Evolutionary conservation across 2,888 invertebrate species (phyloP), one percentile per base, ranked within the genome.

Genomic region (Caenorhabditis parvicauda): DNA sequence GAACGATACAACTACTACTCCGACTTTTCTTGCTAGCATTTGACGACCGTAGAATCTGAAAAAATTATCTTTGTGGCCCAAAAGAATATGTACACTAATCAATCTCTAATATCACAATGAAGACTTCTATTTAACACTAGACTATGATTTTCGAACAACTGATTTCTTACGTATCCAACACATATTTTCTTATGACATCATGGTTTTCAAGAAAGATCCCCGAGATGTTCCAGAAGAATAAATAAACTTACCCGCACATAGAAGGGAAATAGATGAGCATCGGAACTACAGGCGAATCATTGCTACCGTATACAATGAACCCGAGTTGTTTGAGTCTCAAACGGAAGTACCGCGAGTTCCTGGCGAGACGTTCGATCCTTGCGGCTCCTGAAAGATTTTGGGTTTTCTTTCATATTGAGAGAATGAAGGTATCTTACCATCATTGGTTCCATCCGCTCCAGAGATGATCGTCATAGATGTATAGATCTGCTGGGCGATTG

Each of bases 261-360:
- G 92, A 91, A 83, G 92, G 94, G 75, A 91, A 86, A 85, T 92
- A 98, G 69, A 93, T 89, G 81, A 98, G 85, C 86, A 98, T 87
- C 17, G 98, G 96, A 79, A 98, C 91, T 64, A 98, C 95, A 0
- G 96, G 96, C 38, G 94, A 94, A 83, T 92, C 91, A 80, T 88
- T 88, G 83, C 92, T 90, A 2, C 96, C 96, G 82, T 90, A 90
- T 65, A 89, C 88, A 72, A 96, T 90, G 74, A 92, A 90, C 64
- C 96, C 94, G 83, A 91, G 89, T 82, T 89, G 89, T 63, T 89
- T 88, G 67, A 96, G 84, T 75, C 82, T 81, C 67, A 61, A 74
- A 53, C 85, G 81, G 79, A 85, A 84, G 73, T 85, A 85, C 22
- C 81, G 77, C 22, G 83, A 79, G 75, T 85, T 85, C 72, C 83